phyloP scores from a whole-genome alignment of 2,888 invertebrate genomes.

The Masnerella sp. region DNA sequence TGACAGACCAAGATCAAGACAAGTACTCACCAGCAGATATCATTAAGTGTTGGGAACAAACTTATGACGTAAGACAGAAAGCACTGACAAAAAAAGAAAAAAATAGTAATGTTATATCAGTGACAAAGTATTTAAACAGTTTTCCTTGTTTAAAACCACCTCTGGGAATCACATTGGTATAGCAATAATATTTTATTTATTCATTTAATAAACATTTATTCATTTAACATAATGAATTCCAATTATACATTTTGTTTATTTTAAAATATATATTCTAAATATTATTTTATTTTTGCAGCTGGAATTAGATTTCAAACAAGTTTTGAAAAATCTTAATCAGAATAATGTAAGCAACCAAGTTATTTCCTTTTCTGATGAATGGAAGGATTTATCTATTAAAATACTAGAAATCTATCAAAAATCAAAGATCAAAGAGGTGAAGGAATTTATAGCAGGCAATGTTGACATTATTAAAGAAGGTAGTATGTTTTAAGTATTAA shows the following conservation, averaged over 20 bases:
- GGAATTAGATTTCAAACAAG: conserved; percentile 10
- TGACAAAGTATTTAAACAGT: conserved; percentile 1
- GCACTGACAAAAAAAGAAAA: neutral
- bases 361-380: conserved; percentile 1
- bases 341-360: neutral
- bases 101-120: neutral
- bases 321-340: neutral
- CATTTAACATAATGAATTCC: too few species aligned
- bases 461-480: conserved; percentile 3
- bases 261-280: too few species aligned
- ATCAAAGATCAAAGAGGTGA: conserved; percentile 10
- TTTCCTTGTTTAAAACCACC: conserved; percentile 6
- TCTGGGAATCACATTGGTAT: conserved; percentile 4
- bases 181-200: neutral
- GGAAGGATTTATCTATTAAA: neutral
- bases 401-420: conserved; percentile 2
- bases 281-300: neutral
- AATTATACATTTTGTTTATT: too few species aligned
- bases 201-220: too few species aligned
- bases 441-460: neutral
- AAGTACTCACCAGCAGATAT: neutral
- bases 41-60: neutral
- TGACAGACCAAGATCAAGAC: neutral
- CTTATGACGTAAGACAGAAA: conserved; percentile 4
- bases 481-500: neutral